Percentiles rank a stretch among this genome's conserved stretches.
phyloP scores from a whole-genome alignment of 2,113 vertebrate species.

The Telmatochromis sp. region DNA sequence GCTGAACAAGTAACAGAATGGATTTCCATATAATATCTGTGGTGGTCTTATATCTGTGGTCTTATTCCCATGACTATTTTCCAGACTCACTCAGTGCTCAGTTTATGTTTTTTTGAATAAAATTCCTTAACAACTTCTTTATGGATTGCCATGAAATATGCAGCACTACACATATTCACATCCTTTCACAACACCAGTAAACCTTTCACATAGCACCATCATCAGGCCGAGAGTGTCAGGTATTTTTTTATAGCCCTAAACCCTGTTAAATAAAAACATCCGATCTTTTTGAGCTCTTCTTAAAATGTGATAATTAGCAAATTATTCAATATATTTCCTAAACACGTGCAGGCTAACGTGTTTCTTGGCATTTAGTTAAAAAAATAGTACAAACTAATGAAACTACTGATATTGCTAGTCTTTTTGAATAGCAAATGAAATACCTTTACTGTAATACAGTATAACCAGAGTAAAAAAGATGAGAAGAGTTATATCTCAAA shows the following conservation, averaged over 20 bases:
- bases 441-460: not conserved
- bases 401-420: not conserved
- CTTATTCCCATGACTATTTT: not conserved
- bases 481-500: not conserved
- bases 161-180: not conserved
- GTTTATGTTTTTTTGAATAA: not conserved
- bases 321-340: not conserved
- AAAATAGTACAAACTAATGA: not conserved
- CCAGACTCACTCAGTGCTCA: not conserved
- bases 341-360: not conserved
- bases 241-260: not conserved
- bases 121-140: not conserved
- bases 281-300: not conserved
- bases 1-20: not conserved
- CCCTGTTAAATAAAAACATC: not conserved
- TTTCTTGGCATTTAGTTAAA: not conserved
- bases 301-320: not conserved
- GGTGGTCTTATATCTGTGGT: too few species aligned
- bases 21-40: not conserved
- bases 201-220: not conserved
- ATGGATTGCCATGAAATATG: not conserved
- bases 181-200: not conserved
- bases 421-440: not conserved
- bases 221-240: not conserved
- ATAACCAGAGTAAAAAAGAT: not conserved